phyloP scores from a whole-genome alignment of 1,140 invertebrate species.

The Zaprionus taronus region DNA sequence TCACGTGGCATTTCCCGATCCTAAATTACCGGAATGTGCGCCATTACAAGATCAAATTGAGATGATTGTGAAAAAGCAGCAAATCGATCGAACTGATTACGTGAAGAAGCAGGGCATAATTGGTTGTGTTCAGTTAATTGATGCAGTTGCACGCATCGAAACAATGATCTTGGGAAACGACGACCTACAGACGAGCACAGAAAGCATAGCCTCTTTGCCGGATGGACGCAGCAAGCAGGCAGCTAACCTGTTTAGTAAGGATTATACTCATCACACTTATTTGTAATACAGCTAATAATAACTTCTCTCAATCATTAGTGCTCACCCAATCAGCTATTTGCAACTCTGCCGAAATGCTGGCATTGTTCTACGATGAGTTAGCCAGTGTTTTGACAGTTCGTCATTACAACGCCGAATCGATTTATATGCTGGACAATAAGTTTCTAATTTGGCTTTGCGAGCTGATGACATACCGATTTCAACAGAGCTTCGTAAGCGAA shows the following conservation, averaged over 20 bases:
- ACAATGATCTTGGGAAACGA: conserved; percentile 21
- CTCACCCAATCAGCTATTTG: conserved; percentile 73
- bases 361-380: conserved; percentile 91
- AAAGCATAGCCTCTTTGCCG: conserved; percentile 71
- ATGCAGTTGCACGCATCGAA: conserved; percentile 77
- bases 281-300: not conserved
- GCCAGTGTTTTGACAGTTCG: conserved; percentile 85
- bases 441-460: conserved; percentile 88
- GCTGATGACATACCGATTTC: conserved; percentile 87
- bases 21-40: conserved; percentile 82
- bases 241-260: conserved; percentile 75
- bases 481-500: conserved; percentile 86
- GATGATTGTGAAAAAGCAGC: conserved; percentile 87
- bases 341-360: conserved; percentile 85
- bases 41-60: conserved; percentile 87
- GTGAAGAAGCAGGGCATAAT: conserved; percentile 85
- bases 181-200: conserved; percentile 53
- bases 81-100: conserved; percentile 85
- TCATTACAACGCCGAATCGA: conserved; percentile 63
- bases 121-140: conserved; percentile 84
- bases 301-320: conserved; percentile 43
- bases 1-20: conserved; percentile 85
- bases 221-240: conserved; percentile 81
- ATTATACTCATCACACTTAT: not conserved
- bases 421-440: conserved; percentile 85